Evolutionary conservation across 2,888 invertebrate species (phyloP).

Genomic region (Lasioglossum leucozonium): DNA sequence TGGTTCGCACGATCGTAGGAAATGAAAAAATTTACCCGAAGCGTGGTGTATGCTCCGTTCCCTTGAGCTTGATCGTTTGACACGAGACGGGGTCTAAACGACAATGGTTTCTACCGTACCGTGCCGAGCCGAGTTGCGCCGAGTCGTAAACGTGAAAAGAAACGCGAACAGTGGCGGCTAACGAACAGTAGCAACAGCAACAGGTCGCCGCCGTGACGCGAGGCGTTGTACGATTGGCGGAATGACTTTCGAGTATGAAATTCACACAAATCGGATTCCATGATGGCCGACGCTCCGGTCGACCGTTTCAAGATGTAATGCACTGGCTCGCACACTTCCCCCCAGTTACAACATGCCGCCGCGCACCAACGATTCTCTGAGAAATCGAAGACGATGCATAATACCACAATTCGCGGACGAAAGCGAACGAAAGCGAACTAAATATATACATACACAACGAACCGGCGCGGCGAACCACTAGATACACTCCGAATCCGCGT

Average conservation of each 20-base stretch:
- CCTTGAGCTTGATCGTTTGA: background rate
- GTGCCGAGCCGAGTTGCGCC: background rate
- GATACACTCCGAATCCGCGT: constrained; percentile 46
- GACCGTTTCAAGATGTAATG: constrained; percentile 50
- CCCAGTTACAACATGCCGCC: background rate
- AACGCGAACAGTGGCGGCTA: constrained; percentile 16
- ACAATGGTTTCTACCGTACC: background rate
- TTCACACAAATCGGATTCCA: constrained; percentile 66
- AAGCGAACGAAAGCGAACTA: constrained; percentile 19
- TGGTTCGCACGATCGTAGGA: background rate
- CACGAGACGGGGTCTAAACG: background rate
- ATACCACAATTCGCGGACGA: constrained; percentile 32
- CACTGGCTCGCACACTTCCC: constrained; percentile 42
- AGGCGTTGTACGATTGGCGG: constrained; percentile 58
- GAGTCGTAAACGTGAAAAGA: background rate
- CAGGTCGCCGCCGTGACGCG: constrained; percentile 56
- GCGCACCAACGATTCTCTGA: constrained; percentile 23
- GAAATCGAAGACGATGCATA: constrained; percentile 14
- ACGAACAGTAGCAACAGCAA: constrained; percentile 47
- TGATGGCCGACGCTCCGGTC: constrained; percentile 69
- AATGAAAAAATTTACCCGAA: constrained; percentile 6
- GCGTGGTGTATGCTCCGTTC: background rate
- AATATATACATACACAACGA: background rate
- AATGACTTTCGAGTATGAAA: constrained; percentile 60
- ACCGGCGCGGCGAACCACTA: constrained; percentile 52